Conservation (phyloP, 2,888 invertebrate species). For the Coelinius sp. region DNA sequence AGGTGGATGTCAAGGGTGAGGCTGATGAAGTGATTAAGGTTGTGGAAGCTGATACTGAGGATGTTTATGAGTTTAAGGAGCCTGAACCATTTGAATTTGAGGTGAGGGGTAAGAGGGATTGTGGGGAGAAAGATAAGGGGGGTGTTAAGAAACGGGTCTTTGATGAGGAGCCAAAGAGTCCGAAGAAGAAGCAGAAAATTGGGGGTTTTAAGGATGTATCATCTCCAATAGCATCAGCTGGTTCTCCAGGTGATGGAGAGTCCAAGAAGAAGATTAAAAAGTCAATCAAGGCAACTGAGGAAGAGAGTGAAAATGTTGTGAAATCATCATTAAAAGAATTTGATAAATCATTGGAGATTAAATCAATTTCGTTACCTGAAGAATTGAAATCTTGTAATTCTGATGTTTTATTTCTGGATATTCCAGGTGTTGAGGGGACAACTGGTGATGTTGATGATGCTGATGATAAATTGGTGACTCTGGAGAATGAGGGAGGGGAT, state of each 20-base stretch:
- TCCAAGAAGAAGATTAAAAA: constrained; percentile 48
- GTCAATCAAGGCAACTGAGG: too few species aligned
- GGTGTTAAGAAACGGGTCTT: constrained; percentile 63
- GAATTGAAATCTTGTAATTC: constrained; percentile 32
- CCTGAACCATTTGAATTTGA: constrained; percentile 91
- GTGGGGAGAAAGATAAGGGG: constrained; percentile 62
- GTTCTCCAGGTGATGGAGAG: constrained; percentile 18
- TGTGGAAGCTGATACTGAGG: constrained; percentile 66
- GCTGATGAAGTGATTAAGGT: constrained; percentile 36
- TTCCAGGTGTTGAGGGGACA: neutral
- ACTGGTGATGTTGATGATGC: constrained; percentile 64
- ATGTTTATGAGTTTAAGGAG: constrained; percentile 91
- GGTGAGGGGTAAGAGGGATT: constrained; percentile 70
- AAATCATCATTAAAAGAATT: constrained; percentile 49
- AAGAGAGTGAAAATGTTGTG: constrained; percentile 37
- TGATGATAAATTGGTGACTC: constrained; percentile 75
- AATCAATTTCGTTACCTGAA: neutral
- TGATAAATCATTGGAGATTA: constrained; percentile 25
- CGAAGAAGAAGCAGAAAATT: constrained; percentile 66
- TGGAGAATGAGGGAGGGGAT: constrained; percentile 77
- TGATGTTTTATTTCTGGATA: neutral
- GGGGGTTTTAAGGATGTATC: constrained; percentile 46
- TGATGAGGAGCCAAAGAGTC: constrained; percentile 65
- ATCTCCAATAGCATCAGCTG: neutral
- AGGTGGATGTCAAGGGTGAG: constrained; percentile 53